Base-by-base conservation (phyloP, 2,888 invertebrate species). In the Drosophila ochracea region DNA sequence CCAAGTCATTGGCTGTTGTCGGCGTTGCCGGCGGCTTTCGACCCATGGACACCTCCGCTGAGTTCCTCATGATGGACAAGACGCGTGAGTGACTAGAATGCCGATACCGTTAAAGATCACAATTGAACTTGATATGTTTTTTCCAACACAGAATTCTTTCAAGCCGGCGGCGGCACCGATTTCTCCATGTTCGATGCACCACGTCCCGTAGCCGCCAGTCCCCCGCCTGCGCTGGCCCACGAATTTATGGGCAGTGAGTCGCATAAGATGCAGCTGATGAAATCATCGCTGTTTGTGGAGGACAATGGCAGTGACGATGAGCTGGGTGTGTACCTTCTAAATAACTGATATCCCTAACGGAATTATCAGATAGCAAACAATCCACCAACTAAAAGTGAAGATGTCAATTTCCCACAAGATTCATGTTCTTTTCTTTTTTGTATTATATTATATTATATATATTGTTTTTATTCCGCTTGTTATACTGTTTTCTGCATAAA, bases 211-310 rank as follows among this genome's bases (percentile, higher is more conserved):
- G 91, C 93, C 21, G 91, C 93, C n/a, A 95, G 95, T 83, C 96
- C 96, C 0, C 95, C 96, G 0, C 94, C 95, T 3, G 94, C 95
- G 54, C 89, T 96, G 73, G 96, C 96, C 0, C 94, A 95, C 0
- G 93, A 96, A n/a, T 54, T 82, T n/a, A 94, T 95, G 61, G 94
- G 95, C 43, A 94, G 95, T 0, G 95, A 95, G 78, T 94, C 96
- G 21, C 96, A 96, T 80, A 95, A 95, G 83, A 94, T 97, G 37
- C 97, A 97, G 87, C 93, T 97, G 0, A 97, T 97, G 97, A 97
- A 97, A 92, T 97, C 97, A 0, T 97, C 96, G 0, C 95, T 97
- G 60, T 97, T 93, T 60, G 75, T 88, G 16, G 92, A 91, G 0
- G 92, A 93, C 55, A 39, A 65, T 35, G 92, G 88, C 52, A 79